Percentiles rank a stretch among this genome's conserved stretches.
phyloP scores from a whole-genome alignment of 1,140 invertebrate species.

The Lordiphosa mommai region DNA sequence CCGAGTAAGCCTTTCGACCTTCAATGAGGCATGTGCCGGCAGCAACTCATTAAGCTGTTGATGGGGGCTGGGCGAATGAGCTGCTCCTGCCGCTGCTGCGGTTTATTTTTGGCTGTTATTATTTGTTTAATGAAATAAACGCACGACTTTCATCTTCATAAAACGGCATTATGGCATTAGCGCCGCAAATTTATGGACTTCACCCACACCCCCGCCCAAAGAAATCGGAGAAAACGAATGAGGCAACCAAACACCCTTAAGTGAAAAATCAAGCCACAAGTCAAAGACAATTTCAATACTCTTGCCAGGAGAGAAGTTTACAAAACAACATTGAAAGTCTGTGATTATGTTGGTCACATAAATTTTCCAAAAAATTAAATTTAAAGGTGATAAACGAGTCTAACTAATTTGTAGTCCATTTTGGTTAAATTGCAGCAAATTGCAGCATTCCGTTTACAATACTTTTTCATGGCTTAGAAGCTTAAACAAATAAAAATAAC shows the following conservation, averaged over 20 bases:
- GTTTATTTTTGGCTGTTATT: slow-evolving; percentile 75
- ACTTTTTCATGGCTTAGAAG: too few species aligned
- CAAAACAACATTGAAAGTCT: too few species aligned
- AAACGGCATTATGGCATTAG: slow-evolving; percentile 76
- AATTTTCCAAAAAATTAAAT: too few species aligned
- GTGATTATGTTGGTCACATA: too few species aligned
- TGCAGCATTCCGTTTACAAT: too few species aligned
- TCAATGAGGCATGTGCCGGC: slow-evolving; percentile 73
- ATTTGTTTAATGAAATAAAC: slow-evolving; percentile 78
- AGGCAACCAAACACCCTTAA: background rate
- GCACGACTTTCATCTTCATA: slow-evolving; percentile 78
- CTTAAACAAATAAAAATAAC: too few species aligned
- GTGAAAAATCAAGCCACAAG: background rate
- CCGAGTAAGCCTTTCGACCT: slow-evolving; percentile 70
- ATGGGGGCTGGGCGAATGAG: slow-evolving; percentile 8
- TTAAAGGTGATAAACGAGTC: too few species aligned
- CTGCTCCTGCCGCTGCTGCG: slow-evolving; percentile 37
- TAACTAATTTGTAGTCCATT: too few species aligned
- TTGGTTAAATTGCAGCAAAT: too few species aligned
- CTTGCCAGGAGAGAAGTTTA: too few species aligned
- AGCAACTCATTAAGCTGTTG: slow-evolving; percentile 65
- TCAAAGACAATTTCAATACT: slow-evolving; percentile 1
- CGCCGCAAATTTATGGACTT: slow-evolving; percentile 65
- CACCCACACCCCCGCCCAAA: background rate
- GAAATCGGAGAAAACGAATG: slow-evolving; percentile 10